Percentiles rank a stretch among this genome's conserved stretches.
phyloP scores from a whole-genome alignment of 23 tunicate species.

The Aplidium turbinatum region DNA sequence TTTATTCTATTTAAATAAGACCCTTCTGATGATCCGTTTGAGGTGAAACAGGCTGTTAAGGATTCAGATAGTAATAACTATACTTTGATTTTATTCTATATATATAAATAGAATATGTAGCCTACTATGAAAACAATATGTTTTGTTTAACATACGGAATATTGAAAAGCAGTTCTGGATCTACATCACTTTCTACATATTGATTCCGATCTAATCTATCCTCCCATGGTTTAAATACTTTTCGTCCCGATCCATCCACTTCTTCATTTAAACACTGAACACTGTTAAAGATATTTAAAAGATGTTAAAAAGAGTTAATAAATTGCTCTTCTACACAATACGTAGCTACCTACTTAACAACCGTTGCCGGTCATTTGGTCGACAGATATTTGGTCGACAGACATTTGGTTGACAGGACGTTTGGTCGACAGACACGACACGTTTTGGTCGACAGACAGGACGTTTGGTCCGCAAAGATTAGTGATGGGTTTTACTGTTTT shows the following conservation, averaged over 20 bases:
- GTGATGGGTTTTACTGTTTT: no score
- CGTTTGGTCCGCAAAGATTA: no score
- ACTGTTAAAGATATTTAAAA: slow-evolving; percentile 1
- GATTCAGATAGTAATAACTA: no score
- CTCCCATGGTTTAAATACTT: slow-evolving; percentile 92
- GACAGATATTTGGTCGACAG: no score
- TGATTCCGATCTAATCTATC: slow-evolving; percentile 63
- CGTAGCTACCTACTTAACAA: not conserved
- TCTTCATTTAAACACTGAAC: slow-evolving; percentile 83
- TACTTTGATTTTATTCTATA: no score
- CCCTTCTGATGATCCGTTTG: no score
- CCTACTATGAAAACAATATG: not conserved
- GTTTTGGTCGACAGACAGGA: no score
- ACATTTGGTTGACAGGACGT: no score
- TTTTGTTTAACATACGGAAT: slow-evolving; percentile 69
- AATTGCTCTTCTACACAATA: not conserved
- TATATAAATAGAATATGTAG: not conserved
- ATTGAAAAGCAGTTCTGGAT: slow-evolving; percentile 92
- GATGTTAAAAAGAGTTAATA: not conserved
- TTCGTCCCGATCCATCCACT: slow-evolving; percentile 77
- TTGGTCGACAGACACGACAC: no score
- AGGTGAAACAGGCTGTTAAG: no score
- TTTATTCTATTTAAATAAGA: no score
- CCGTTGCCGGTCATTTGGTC: no score
- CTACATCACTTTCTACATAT: slow-evolving; percentile 86